phyloP scores from a whole-genome alignment of 1,140 invertebrate genomes.

The Sipha flava region DNA sequence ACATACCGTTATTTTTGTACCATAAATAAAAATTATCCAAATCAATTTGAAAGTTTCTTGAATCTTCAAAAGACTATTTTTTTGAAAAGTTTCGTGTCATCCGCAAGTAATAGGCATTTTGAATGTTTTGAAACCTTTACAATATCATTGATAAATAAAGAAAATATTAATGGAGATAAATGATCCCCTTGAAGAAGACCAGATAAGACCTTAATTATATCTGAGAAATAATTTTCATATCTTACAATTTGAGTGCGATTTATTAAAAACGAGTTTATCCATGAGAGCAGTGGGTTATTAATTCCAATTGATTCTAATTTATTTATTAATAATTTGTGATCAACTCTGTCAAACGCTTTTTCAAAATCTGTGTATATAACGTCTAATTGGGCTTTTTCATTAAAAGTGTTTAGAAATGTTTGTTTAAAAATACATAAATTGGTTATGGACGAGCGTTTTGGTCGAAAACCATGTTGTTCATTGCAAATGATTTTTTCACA shows the following conservation, averaged over 20 bases:
- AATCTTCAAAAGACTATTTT: background rate
- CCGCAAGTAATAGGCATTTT: conserved; percentile 38
- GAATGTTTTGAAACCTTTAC: background rate
- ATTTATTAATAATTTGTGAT: background rate
- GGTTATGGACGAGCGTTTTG: no score
- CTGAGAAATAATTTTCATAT: background rate
- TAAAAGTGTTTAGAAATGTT: no score
- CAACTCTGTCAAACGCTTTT: background rate
- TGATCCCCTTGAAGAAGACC: conserved; percentile 39
- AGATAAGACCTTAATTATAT: background rate
- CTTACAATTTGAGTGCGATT: background rate
- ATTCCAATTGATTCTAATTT: background rate
- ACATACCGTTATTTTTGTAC: background rate
- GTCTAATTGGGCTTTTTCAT: no score
- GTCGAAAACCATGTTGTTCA: no score
- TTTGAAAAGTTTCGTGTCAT: background rate
- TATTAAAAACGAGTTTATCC: background rate
- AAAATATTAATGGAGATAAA: conserved; percentile 39
- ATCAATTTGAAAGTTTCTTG: background rate
- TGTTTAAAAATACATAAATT: no score
- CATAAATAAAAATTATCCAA: background rate
- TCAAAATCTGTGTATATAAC: no score
- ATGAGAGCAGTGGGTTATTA: background rate
- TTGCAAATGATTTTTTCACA: no score
- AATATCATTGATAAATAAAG: conserved; percentile 41